Conservation (phyloP, 2,797 vertebrate genomes). For the Crocodylus rhombifer region DNA sequence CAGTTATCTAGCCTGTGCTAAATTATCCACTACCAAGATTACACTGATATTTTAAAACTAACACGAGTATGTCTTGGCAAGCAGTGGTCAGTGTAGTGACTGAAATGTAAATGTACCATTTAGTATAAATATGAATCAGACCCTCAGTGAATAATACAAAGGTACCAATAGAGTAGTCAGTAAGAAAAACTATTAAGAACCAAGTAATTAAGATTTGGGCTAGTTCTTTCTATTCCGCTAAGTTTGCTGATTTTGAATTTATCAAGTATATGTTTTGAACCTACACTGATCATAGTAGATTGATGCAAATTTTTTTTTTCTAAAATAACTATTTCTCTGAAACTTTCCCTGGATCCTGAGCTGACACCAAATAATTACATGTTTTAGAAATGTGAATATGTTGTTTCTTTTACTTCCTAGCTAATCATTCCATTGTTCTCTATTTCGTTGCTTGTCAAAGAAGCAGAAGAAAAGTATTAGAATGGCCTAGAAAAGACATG, state of each 20-base stretch:
- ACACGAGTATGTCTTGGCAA: not conserved
- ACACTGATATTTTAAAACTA: not conserved
- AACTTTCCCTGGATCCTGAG: not conserved
- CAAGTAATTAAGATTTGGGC: not conserved
- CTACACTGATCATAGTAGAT: not conserved
- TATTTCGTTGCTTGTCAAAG: not conserved
- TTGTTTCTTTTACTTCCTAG: not conserved
- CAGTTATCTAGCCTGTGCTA: not conserved
- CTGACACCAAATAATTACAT: not conserved
- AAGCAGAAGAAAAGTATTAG: not conserved
- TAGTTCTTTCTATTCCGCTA: not conserved
- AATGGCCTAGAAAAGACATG: not conserved
- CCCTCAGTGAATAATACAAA: not conserved
- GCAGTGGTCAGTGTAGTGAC: not conserved
- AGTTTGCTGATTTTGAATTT: not conserved
- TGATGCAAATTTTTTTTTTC: not conserved
- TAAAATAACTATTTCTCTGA: not conserved
- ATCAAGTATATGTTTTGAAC: not conserved
- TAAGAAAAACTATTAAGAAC: not conserved
- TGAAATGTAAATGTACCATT: not conserved
- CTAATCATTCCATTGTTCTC: not conserved
- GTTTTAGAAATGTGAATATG: not conserved
- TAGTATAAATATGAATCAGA: not conserved
- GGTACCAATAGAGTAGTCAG: not conserved
- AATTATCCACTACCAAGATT: not conserved